A percentile compares a stretch with the other conserved stretches of the same genome.
Conservation (phyloP, 2,113 vertebrate genomes). For the Callocephalon fimbriatum region DNA sequence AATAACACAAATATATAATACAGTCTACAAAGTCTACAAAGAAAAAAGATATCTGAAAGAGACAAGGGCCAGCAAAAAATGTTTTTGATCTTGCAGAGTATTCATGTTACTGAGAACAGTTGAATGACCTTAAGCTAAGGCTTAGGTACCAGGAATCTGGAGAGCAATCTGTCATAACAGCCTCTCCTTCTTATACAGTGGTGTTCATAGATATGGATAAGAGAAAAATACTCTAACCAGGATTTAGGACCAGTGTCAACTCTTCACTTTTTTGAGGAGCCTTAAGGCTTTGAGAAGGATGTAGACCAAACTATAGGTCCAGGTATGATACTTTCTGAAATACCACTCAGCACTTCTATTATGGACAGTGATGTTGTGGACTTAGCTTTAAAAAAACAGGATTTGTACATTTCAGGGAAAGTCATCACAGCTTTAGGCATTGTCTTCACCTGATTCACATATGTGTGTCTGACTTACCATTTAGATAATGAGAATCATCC, state of each 20-base stretch:
- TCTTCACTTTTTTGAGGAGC: background rate
- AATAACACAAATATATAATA: background rate
- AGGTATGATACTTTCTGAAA: background rate
- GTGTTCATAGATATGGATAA: background rate
- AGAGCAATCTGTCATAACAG: background rate
- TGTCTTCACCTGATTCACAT: background rate
- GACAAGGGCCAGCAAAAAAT: background rate
- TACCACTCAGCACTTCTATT: background rate
- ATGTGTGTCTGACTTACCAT: background rate
- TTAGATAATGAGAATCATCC: background rate
- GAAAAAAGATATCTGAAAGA: background rate
- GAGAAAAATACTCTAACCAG: background rate
- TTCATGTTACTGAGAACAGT: background rate
- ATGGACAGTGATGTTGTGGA: background rate
- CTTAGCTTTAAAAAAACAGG: rapidly evolving
- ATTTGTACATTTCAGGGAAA: background rate
- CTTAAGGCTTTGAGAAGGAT: background rate
- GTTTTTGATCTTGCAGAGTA: background rate
- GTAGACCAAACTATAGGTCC: background rate
- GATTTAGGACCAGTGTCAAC: background rate
- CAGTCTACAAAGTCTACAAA: background rate
- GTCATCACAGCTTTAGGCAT: background rate
- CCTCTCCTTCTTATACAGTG: background rate
- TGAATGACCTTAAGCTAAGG: background rate
- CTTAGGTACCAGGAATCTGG: background rate